Evolutionary conservation across 2,113 vertebrate species (phyloP).

Genomic region (Apteryx owenii): DNA sequence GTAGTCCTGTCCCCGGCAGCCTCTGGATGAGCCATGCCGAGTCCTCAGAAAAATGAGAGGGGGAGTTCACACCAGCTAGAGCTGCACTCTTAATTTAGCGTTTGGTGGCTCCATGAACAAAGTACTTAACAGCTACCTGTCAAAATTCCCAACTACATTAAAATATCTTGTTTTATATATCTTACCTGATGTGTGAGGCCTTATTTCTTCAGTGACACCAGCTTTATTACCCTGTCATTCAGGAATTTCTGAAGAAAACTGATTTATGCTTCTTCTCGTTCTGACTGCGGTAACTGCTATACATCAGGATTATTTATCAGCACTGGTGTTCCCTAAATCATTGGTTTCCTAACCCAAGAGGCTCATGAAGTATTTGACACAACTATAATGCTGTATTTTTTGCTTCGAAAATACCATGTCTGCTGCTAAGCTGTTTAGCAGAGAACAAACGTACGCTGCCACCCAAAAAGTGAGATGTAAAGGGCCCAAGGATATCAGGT

Average conservation of each 20-base stretch:
- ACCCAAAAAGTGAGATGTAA: not conserved
- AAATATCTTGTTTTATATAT: not conserved
- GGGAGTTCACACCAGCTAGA: not conserved
- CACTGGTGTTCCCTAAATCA: not conserved
- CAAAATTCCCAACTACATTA: not conserved
- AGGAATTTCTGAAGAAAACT: not conserved
- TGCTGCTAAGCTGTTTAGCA: not conserved
- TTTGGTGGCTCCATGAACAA: not conserved
- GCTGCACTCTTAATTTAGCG: not conserved
- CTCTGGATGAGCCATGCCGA: rapidly evolving
- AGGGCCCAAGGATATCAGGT: not conserved
- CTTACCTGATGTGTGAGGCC: not conserved
- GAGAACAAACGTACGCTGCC: not conserved
- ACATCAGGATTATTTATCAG: not conserved
- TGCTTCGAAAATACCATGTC: not conserved
- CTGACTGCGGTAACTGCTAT: not conserved
- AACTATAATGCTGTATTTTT: rapidly evolving
- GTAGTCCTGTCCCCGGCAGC: not conserved
- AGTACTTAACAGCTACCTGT: not conserved
- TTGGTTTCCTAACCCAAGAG: not conserved
- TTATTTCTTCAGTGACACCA: not conserved
- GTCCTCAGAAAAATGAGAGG: not conserved
- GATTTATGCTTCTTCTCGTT: not conserved
- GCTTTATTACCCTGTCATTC: not conserved
- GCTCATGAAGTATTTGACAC: not conserved